These are phyloP conservation scores for Formica exsecta DNA, from an alignment of 1,140 invertebrate genomes.

Conservation along the genomic window DNA sequence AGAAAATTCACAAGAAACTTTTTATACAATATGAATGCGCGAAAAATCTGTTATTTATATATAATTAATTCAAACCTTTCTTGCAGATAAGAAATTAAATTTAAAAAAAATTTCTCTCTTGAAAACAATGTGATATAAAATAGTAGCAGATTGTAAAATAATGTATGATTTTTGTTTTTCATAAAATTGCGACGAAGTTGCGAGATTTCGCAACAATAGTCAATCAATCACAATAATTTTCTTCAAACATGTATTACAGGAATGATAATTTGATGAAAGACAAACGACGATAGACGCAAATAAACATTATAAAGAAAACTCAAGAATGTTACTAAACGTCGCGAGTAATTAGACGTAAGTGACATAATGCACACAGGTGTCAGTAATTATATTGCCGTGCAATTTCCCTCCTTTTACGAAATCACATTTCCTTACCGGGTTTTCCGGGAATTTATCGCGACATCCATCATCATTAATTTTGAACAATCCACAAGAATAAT, in stretches of 20 bases:
- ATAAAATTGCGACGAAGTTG: background rate
- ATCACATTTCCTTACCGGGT: conserved; percentile 17
- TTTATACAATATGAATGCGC: background rate
- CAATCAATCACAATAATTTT: conserved; percentile 25
- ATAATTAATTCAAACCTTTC: background rate
- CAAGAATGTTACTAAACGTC: conserved; percentile 41
- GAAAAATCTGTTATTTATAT: background rate
- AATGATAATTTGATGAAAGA: conserved; percentile 19
- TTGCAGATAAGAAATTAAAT: background rate
- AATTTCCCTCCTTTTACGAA: conserved; percentile 38
- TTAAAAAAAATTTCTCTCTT: background rate
- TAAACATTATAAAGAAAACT: background rate
- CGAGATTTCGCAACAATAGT: background rate
- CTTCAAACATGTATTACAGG: background rate
- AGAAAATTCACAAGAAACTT: background rate
- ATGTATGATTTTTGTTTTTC: background rate
- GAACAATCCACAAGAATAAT: background rate
- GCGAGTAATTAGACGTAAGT: conserved; percentile 42
- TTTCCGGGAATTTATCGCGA: conserved; percentile 25
- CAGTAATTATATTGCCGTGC: conserved; percentile 25
- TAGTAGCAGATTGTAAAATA: background rate
- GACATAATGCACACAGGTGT: conserved; percentile 29
- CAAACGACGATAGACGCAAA: background rate
- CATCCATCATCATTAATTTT: conserved; percentile 34
- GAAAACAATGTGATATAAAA: background rate